Conservation (phyloP, 2,888 invertebrate genomes). For the Nomada fabriciana region DNA sequence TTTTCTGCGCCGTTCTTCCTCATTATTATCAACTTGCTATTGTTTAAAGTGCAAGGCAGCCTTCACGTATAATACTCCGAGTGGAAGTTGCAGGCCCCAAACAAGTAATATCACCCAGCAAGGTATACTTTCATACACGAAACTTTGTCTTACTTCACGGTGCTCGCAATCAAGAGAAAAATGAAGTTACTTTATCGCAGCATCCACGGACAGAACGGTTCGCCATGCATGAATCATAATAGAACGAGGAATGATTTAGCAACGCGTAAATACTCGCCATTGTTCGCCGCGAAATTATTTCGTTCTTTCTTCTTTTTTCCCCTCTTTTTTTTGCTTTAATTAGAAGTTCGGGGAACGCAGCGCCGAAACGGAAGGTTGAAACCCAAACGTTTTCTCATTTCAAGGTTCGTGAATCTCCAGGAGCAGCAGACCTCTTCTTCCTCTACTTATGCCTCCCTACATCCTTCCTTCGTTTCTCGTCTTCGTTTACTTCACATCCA, state of each 20-base stretch:
- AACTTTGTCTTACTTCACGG: too few relatives aligned
- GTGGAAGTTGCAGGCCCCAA: too few relatives aligned
- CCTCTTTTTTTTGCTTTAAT: slow-evolving; percentile 55
- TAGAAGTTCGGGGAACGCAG: slow-evolving; percentile 48
- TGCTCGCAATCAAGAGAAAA: too few relatives aligned
- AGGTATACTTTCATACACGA: too few relatives aligned
- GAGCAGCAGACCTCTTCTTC: slow-evolving; percentile 53
- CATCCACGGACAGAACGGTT: not conserved
- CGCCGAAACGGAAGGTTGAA: slow-evolving; percentile 37
- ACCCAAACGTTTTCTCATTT: slow-evolving; percentile 61
- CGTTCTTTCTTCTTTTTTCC: slow-evolving; percentile 38
- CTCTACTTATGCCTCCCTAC: slow-evolving; percentile 44
- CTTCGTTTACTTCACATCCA: slow-evolving; percentile 40
- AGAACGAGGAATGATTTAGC: not conserved
- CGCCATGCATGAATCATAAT: not conserved
- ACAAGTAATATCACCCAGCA: too few relatives aligned
- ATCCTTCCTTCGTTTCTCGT: slow-evolving; percentile 33
- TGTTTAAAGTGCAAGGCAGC: too few relatives aligned
- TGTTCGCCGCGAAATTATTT: slow-evolving; percentile 41
- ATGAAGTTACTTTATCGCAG: too few relatives aligned
- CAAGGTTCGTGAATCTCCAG: slow-evolving; percentile 64
- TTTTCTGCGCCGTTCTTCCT: too few relatives aligned
- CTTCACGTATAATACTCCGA: too few relatives aligned
- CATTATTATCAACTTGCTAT: too few relatives aligned
- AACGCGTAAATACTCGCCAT: slow-evolving; percentile 43